Evolutionary conservation across 2,888 invertebrate genomes (phyloP), one percentile per base, ranked within the genome.

Genomic region (Agrotis segetum): DNA sequence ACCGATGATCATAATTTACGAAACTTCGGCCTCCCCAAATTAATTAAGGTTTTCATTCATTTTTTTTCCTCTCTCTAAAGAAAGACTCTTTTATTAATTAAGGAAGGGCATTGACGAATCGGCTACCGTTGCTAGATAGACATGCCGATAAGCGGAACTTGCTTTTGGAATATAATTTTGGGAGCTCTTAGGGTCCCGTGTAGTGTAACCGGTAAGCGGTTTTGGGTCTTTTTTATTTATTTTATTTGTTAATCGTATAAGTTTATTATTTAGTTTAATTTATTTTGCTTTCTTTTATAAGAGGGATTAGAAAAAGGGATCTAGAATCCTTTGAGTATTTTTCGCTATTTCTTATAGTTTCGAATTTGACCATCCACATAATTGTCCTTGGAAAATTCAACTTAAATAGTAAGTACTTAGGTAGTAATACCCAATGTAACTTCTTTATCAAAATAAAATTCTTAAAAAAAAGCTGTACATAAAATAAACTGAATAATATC

Each of bases 81-180:
- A 88, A 90, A 88, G 88, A 83, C 87, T 89, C 81, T 93, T 95
- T 95, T 95, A 95, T 96, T 96, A 95, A 96, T 96, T 95, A 96
- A 93, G 88, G 92, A 90, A 85, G 90, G 91, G 93, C 94, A 95
- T 95, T 96, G 95, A 96, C 95, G 95, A 95, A 96, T 95, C 92
- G 95, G 93, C 94, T 94, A 92, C 95, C 90, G 94, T 88, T 91
- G 87, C 84, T 67, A 93, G 95, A 95, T 96, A 90, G 95, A 95
- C 95, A 92, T 90, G 67, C 79, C 81, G 95, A 95, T 95, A 95
- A 92, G 87, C 85, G 77, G 72, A 78, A 73, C 86, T 82, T 77
- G 87, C 74, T 74, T 79, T 74, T 62, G 79, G 85, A 84, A 84
- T 85, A 85, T 84, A 85, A 79, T 84, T 85, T 84, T 72, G 72